phyloP scores from a whole-genome alignment of 2,888 invertebrate genomes.

The Glomeris marginata region DNA sequence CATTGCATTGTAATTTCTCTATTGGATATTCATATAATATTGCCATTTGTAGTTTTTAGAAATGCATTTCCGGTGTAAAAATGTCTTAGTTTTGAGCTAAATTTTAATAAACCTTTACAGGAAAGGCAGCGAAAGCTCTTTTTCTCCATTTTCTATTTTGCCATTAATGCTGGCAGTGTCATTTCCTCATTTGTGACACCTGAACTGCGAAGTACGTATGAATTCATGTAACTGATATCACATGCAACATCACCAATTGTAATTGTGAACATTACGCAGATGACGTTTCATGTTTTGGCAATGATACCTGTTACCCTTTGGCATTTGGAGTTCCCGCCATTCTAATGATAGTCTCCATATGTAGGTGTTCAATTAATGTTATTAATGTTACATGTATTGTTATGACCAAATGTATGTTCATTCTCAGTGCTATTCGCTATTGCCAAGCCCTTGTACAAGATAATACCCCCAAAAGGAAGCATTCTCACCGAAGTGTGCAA shows the following conservation, averaged over 20 bases:
- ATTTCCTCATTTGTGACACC: conserved; percentile 80
- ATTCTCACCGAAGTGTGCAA: too few species aligned
- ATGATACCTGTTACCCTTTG: conserved; percentile 59
- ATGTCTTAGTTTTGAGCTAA: background rate
- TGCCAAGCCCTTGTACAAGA: too few species aligned
- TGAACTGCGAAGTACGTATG: conserved; percentile 46
- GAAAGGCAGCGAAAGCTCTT: conserved; percentile 60
- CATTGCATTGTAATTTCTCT: too few species aligned
- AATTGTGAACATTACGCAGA: conserved; percentile 21
- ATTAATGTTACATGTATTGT: background rate
- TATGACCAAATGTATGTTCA: too few species aligned
- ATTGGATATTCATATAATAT: too few species aligned
- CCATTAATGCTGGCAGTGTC: conserved; percentile 76
- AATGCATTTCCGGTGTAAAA: background rate
- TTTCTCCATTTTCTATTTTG: conserved; percentile 88
- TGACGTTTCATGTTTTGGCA: conserved; percentile 59
- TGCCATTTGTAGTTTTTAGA: background rate
- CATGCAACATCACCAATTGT: too few species aligned
- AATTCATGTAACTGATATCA: background rate
- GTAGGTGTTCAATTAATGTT: conserved; percentile 36
- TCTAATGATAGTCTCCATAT: conserved; percentile 64
- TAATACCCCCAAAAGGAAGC: too few species aligned
- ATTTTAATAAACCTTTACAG: conserved; percentile 33
- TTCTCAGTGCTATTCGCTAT: too few species aligned
- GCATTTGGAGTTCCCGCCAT: conserved; percentile 82